A percentile compares a stretch with the other conserved stretches of the same genome.
Conservation (phyloP, 2,888 invertebrate genomes). For the Eupithecia centaureata region DNA sequence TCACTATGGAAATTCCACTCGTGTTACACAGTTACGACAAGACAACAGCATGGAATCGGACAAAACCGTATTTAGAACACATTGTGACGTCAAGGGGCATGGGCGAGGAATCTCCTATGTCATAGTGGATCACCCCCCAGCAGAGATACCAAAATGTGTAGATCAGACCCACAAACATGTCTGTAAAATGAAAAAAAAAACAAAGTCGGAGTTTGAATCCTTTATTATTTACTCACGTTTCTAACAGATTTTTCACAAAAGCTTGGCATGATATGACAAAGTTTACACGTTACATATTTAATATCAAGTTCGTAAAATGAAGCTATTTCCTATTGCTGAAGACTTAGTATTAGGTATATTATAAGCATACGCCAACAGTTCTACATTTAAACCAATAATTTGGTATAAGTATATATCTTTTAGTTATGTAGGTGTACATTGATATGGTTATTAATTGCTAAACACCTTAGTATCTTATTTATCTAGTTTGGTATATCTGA, state of each 20-base stretch:
- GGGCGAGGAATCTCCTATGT: too few relatives aligned
- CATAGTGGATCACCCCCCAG: too few relatives aligned
- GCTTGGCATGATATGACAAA: conserved; percentile 58
- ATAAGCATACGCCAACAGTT: conserved; percentile 25
- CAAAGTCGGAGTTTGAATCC: conserved; percentile 43
- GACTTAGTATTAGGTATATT: conserved; percentile 16
- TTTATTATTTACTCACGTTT: conserved; percentile 62
- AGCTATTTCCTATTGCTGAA: conserved; percentile 31
- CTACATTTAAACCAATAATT: conserved; percentile 1
- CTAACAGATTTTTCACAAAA: conserved; percentile 65
- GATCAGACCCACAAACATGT: background rate
- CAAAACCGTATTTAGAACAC: too few relatives aligned
- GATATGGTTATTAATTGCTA: conserved; percentile 36
- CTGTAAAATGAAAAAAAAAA: background rate
- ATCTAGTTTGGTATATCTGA: conserved; percentile 23
- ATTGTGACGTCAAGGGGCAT: too few relatives aligned
- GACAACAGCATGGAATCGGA: too few relatives aligned
- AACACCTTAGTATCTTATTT: conserved; percentile 35
- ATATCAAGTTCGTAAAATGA: conserved; percentile 29
- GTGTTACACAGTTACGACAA: too few relatives aligned
- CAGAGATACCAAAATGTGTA: too few relatives aligned
- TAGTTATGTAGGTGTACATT: conserved; percentile 17
- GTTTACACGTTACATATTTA: too few relatives aligned
- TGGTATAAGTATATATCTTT: conserved; percentile 34
- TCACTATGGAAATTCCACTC: too few relatives aligned